Percentiles rank a stretch among this genome's conserved stretches.
Conservation (phyloP, 2,888 invertebrate genomes). For the Apeira syringaria region DNA sequence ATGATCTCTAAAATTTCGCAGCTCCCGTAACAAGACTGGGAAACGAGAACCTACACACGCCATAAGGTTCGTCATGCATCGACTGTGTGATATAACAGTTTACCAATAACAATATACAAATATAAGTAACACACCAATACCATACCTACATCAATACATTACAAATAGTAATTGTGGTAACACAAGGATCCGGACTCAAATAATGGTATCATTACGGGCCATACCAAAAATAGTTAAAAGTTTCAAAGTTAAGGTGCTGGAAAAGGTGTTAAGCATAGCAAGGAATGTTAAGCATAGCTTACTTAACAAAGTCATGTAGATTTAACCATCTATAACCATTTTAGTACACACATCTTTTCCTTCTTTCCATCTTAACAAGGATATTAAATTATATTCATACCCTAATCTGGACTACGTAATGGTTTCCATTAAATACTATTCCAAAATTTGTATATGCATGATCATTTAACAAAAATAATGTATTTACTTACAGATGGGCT, state of each 20-base stretch:
- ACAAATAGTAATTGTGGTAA: constrained; percentile 1
- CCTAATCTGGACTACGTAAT: not conserved
- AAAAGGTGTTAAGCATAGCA: constrained; percentile 1
- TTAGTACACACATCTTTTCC: not conserved
- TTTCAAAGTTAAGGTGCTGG: not conserved
- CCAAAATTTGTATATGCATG: not conserved
- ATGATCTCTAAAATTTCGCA: constrained; percentile 17
- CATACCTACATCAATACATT: constrained; percentile 1
- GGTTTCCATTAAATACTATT: not conserved
- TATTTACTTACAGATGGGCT: constrained; percentile 83
- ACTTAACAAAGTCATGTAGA: constrained; percentile 9
- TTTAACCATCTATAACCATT: constrained; percentile 10
- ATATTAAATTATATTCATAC: not conserved
- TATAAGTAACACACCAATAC: no score
- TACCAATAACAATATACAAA: constrained; percentile 9
- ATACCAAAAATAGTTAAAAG: not conserved
- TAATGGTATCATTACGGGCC: not conserved
- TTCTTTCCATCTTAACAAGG: constrained; percentile 4
- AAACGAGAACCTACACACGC: constrained; percentile 11
- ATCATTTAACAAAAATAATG: not conserved
- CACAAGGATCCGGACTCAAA: not conserved
- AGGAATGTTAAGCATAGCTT: not conserved
- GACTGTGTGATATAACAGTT: constrained; percentile 13
- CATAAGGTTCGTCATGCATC: constrained; percentile 12
- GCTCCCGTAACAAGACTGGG: constrained; percentile 17